phyloP scores from a whole-genome alignment of 2,888 invertebrate genomes.

The Galerucella pusilla region DNA sequence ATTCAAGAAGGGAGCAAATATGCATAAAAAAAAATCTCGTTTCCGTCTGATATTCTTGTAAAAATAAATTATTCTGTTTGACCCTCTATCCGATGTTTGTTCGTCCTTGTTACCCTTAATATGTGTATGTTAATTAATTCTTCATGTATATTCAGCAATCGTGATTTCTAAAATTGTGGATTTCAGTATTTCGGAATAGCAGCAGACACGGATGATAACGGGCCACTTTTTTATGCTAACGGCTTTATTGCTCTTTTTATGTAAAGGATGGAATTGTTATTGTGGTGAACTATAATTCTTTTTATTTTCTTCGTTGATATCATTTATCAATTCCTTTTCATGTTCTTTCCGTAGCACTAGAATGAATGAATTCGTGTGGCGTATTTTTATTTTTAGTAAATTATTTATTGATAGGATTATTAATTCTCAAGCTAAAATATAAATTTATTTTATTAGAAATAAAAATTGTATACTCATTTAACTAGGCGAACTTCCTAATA shows the following conservation, averaged over 20 bases:
- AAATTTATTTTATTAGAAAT: too few relatives aligned
- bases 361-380: conserved; percentile 21
- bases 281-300: conserved; percentile 42
- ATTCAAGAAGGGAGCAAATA: conserved; percentile 35
- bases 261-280: conserved; percentile 42
- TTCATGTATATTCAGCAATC: conserved; percentile 46
- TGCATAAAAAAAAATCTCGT: conserved; percentile 50
- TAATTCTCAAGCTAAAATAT: neutral
- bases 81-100: conserved; percentile 46
- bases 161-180: conserved; percentile 36
- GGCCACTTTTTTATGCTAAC: conserved; percentile 42
- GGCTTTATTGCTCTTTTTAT: conserved; percentile 44
- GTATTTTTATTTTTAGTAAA: neutral
- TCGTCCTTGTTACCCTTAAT: conserved; percentile 44
- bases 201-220: conserved; percentile 35
- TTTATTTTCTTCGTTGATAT: conserved; percentile 37
- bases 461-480: too few relatives aligned
- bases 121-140: conserved; percentile 49
- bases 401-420: neutral
- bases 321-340: conserved; percentile 38
- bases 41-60: conserved; percentile 49
- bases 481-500: too few relatives aligned
- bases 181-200: conserved; percentile 23
- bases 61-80: conserved; percentile 54
- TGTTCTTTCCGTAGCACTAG: conserved; percentile 2